Base-by-base conservation (phyloP, 1,140 invertebrate species). In the Brachionus sp. region DNA sequence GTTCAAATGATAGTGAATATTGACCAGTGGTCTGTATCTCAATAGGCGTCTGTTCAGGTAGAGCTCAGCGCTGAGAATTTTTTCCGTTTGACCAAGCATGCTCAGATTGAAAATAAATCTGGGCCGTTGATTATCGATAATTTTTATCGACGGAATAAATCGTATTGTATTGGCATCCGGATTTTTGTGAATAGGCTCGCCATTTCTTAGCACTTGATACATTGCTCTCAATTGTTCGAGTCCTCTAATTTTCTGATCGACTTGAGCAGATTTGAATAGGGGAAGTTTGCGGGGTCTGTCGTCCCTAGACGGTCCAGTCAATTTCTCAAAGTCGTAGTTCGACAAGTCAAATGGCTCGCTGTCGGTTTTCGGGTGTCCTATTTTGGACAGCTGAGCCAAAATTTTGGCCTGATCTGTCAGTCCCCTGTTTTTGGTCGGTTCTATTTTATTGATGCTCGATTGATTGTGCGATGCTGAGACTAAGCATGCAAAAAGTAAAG, bases 211-310 rank as follows among this genome's bases (percentile, higher is more conserved):
- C 5, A 25, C 19, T 25, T 75, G 39, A 19, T 75, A 75, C 37
- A 75, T 46, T 44, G 16, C 23, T 75, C n/a, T 75, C 19, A 75
- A 25, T 75, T 75, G 70, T 10, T 75, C 70, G 19, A 46, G n/a
- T 5, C 70, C 70, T 16, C 70, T 13, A 25, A 33, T 35, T 13
- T 75, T 75, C 23, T 46, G 70, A 16, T 70, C 66, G 7, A 75
- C 44, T 46, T 75, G 70, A 44, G 70, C 39, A 10, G 70, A 46
- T 35, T 46, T 75, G 23, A 75, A 75, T 23, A 75, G 1, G 7
- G 70, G 70, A 75, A 10, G 33, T 42, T 75, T 46, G 33, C n/a
- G 16, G 7, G 16, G 7, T 16, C 44, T 23, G 23, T 75, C 19
- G 44, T 1, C n/a, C 16, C 7, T 75, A 2, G 39, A 16, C 44